Conservation (phyloP, 2,797 vertebrate species). For the Graptemys geographica region DNA sequence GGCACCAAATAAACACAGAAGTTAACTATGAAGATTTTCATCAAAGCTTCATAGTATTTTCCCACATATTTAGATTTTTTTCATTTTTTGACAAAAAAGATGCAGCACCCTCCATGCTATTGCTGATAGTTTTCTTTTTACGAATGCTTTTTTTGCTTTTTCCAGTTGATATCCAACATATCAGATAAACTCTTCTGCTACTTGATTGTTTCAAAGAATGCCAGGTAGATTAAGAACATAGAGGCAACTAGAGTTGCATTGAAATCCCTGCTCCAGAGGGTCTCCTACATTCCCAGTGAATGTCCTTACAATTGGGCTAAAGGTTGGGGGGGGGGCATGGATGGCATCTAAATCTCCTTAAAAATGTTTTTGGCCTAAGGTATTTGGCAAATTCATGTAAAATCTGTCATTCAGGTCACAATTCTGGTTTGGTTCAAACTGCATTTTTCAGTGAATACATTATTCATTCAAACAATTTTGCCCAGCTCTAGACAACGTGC, state of each 20-base stretch:
- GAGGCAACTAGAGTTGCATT: not conserved
- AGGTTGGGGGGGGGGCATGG: too few relatives aligned
- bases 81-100: not conserved
- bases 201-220: rapidly evolving
- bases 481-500: not conserved
- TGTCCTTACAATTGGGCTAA: not conserved
- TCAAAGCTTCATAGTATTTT: not conserved
- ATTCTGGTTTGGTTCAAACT: rapidly evolving
- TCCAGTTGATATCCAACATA: not conserved
- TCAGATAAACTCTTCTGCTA: not conserved
- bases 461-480: too few relatives aligned
- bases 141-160: not conserved
- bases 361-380: too few relatives aligned
- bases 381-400: too few relatives aligned
- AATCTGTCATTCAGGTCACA: too few relatives aligned
- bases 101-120: not conserved
- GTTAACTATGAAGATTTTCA: not conserved
- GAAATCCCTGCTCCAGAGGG: not conserved
- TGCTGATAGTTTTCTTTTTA: not conserved
- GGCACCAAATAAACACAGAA: not conserved
- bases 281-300: not conserved
- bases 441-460: not conserved
- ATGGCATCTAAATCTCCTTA: too few relatives aligned
- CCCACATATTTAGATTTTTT: not conserved
- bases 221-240: not conserved